Percentiles rank a stretch among this genome's conserved stretches.
Evolutionary conservation across 2,113 vertebrate species (phyloP).

Genomic region (Melanerpes formicivorus): DNA sequence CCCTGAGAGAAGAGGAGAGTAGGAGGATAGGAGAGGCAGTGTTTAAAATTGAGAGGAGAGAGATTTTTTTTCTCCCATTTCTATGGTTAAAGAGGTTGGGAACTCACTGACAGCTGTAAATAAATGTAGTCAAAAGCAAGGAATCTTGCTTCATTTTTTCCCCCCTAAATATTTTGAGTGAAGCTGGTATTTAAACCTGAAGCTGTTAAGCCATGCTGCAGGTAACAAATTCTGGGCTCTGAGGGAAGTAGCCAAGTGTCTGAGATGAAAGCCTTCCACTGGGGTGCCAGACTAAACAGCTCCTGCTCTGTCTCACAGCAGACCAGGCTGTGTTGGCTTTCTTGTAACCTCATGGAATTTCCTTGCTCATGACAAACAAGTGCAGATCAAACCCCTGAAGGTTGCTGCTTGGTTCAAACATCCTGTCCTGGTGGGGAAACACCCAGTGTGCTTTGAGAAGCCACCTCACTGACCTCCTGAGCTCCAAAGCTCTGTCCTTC

Average conservation of each 20-base stretch:
- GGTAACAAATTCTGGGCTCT: neutral
- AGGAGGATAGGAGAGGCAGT: neutral
- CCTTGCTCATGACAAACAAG: neutral
- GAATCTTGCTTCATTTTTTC: neutral
- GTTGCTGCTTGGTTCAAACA: neutral
- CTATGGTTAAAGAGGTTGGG: neutral
- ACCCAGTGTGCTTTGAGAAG: neutral
- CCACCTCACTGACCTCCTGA: neutral
- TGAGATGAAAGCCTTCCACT: neutral
- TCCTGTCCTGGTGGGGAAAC: neutral
- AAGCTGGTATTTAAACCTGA: neutral
- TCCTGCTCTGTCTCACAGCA: neutral
- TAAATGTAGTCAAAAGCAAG: neutral
- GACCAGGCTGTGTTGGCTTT: neutral
- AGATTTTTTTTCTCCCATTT: fast-evolving
- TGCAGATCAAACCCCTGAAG: neutral
- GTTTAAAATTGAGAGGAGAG: neutral
- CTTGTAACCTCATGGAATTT: neutral
- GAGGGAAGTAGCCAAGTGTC: neutral
- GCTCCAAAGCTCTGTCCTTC: neutral
- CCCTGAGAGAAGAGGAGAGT: neutral
- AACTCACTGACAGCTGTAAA: neutral
- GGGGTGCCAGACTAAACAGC: neutral
- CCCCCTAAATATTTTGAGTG: neutral
- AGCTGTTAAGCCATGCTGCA: neutral